These are phyloP conservation scores for Chelon labrosus DNA, from an alignment of 2,797 vertebrate genomes.

Conservation along the genomic window DNA sequence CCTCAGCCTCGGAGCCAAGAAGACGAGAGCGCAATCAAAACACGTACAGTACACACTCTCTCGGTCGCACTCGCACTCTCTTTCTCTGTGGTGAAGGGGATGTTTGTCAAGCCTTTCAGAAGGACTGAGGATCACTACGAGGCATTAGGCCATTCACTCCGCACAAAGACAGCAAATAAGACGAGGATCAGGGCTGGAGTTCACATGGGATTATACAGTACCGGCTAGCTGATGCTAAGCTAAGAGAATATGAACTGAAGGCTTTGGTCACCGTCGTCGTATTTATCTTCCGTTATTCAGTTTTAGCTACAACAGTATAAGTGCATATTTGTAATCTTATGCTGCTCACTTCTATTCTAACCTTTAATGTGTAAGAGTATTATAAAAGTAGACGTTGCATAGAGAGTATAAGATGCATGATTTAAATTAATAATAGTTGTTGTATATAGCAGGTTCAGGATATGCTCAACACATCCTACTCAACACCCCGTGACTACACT, in stretches of 20 bases:
- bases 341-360: constrained; percentile 34
- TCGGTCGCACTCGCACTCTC: constrained; percentile 1
- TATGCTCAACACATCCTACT: constrained; percentile 82
- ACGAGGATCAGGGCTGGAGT: constrained; percentile 28
- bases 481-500: constrained; percentile 43
- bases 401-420: constrained; percentile 48
- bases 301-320: constrained; percentile 23
- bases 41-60: not conserved
- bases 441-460: constrained; percentile 66
- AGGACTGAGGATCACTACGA: constrained; percentile 37
- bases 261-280: constrained; percentile 19
- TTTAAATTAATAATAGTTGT: constrained; percentile 77
- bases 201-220: constrained; percentile 51
- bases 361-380: constrained; percentile 42
- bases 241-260: no score
- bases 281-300: constrained; percentile 7
- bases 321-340: constrained; percentile 9
- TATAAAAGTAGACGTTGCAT: constrained; percentile 61
- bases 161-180: constrained; percentile 49
- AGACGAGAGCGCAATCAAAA: constrained; percentile 27
- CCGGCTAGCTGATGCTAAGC: constrained; percentile 30
- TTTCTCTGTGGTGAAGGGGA: constrained; percentile 30
- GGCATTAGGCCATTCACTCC: constrained; percentile 30
- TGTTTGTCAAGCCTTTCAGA: constrained; percentile 43
- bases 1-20: constrained; percentile 28